Evolutionary conservation across 2,888 invertebrate species (phyloP).

Genomic region (Resseliella maxima): DNA sequence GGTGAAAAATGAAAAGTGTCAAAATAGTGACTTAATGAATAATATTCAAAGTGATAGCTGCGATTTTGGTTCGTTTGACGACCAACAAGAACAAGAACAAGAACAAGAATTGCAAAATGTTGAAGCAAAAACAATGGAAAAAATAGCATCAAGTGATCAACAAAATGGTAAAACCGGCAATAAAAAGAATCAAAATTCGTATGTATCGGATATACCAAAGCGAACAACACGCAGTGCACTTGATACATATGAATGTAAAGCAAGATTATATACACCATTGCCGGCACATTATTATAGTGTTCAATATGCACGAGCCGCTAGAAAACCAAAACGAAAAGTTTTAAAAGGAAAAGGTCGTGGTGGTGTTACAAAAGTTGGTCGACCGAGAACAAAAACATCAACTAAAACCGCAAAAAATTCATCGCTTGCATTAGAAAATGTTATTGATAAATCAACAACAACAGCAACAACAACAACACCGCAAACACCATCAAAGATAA

Average conservation of each 20-base stretch:
- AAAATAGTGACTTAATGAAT: neutral
- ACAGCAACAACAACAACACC: neutral
- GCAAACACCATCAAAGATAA: slow-evolving; percentile 69
- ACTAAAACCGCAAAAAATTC: neutral
- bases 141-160: neutral
- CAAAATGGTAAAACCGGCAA: slow-evolving; percentile 24
- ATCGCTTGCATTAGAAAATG: neutral
- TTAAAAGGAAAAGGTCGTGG: slow-evolving; percentile 37
- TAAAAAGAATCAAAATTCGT: slow-evolving; percentile 39
- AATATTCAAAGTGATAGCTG: neutral
- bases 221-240: slow-evolving; percentile 53
- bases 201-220: neutral
- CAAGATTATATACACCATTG: slow-evolving; percentile 31
- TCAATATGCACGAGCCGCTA: slow-evolving; percentile 38
- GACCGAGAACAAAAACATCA: slow-evolving; percentile 12
- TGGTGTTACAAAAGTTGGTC: slow-evolving; percentile 9
- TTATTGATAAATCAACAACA: neutral
- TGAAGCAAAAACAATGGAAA: neutral
- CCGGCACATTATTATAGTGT: slow-evolving; percentile 43
- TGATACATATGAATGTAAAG: slow-evolving; percentile 45
- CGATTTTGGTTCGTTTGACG: neutral
- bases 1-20: slow-evolving; percentile 51
- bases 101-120: neutral
- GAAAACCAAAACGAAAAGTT: slow-evolving; percentile 42
- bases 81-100: neutral